phyloP scores from a whole-genome alignment of 2,113 vertebrate genomes.

The Mesitornis unicolor region DNA sequence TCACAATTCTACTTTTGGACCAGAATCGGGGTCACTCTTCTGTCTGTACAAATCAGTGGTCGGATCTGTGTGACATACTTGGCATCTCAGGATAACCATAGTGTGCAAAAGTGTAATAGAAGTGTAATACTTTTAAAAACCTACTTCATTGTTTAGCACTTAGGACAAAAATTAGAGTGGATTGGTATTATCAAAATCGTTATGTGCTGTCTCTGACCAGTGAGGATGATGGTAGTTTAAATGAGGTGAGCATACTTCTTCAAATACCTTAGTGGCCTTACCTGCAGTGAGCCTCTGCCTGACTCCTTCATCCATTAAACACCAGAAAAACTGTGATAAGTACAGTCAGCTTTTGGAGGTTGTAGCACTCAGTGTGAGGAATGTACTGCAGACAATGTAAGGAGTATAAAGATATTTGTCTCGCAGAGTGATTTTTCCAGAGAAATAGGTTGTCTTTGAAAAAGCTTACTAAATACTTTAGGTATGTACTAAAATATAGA shows the following conservation, averaged over 20 bases:
- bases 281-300: not conserved
- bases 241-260: not conserved
- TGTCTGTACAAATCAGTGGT: not conserved
- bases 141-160: not conserved
- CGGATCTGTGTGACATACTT: not conserved
- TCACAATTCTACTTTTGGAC: not conserved
- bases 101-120: accelerated
- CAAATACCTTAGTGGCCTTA: not conserved
- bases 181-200: not conserved
- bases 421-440: not conserved
- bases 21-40: not conserved
- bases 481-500: not conserved
- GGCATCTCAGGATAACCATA: not conserved
- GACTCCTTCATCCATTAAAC: not conserved
- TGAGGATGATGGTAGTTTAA: not conserved
- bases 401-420: not conserved
- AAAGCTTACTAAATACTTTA: not conserved
- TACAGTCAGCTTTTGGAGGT: not conserved
- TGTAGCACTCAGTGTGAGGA: not conserved
- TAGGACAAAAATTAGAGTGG: not conserved
- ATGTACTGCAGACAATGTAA: not conserved
- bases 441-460: not conserved
- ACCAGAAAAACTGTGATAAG: not conserved
- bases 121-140: not conserved
- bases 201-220: not conserved